phyloP scores from a whole-genome alignment of 2,113 vertebrate genomes.

The Chaetorhynchus papuensis region DNA sequence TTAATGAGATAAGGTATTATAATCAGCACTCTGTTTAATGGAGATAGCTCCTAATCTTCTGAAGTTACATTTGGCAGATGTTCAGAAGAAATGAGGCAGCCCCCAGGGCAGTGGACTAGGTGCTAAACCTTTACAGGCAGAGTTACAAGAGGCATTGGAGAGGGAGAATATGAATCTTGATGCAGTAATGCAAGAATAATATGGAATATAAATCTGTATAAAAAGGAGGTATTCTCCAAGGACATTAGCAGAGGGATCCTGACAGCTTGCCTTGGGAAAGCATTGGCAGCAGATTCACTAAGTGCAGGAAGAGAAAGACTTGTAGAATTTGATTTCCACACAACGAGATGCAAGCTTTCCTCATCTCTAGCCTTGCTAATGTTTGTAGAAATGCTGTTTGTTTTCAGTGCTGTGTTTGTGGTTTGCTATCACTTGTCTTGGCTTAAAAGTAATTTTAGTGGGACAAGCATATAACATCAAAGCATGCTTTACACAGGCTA shows the following conservation, averaged over 20 bases:
- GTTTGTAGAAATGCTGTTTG: background rate
- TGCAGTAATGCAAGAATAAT: background rate
- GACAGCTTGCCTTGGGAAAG: background rate
- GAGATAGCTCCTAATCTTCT: background rate
- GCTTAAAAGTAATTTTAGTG: background rate
- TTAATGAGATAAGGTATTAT: background rate
- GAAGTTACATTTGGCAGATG: background rate
- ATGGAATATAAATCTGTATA: background rate
- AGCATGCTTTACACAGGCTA: background rate
- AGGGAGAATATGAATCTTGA: background rate
- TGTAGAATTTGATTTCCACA: background rate
- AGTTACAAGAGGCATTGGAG: background rate
- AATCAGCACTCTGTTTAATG: background rate
- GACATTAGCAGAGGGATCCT: background rate
- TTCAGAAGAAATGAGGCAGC: background rate
- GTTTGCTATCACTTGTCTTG: background rate
- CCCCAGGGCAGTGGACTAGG: background rate
- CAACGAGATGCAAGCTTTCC: background rate
- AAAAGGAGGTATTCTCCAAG: background rate
- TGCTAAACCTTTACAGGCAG: background rate
- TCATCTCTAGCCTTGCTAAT: background rate
- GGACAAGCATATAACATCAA: background rate
- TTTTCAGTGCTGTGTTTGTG: background rate
- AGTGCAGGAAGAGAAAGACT: background rate
- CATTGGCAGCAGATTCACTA: background rate